Base-by-base conservation (phyloP, 2,113 vertebrate species). In the Loxodonta africana region DNA sequence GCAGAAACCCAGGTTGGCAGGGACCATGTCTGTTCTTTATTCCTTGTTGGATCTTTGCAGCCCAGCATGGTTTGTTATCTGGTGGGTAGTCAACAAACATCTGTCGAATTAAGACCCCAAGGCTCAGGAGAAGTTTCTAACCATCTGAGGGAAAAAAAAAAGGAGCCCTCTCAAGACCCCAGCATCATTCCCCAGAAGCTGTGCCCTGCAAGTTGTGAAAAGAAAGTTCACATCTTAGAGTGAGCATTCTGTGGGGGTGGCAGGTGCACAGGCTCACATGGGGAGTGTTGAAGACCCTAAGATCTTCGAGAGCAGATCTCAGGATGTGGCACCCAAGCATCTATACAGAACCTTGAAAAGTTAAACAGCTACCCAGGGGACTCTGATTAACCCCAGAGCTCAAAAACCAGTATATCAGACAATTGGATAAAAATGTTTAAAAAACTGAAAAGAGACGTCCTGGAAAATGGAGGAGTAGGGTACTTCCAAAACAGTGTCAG, bases 211-310 rank as follows among this genome's bases (percentile, higher is more conserved):
- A 41, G 15, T 28, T 48, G 8, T 1, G 8, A 25, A 9, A 41
- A n/a, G 53, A n/a, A 57, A 65, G 25, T 57, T 20, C 20, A 41
- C 14, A 57, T 37, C 41, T 73, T 41, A 9, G 1, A 11, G n/a
- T 25, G 20, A n/a, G 88, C 12, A 5, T n/a, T 15, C 57, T 48
- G 20, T 44, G 33, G 41, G 30, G 12, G 2, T 0, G 0, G 14
- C 28, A n/a, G 33, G 69, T n/a, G 33, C 26, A 33, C 33, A 20
- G 69, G 20, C 17, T 18, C 12, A 6, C 33, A 8, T 10, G 17
- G 1, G 15, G 14, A 6, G 15, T n/a, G 15, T 37, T n/a, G 60
- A 23, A n/a, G 5, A 71, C 30, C 69, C 33, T 17, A 5, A 37
- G 69, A 18, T 11, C 69, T 20, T 28, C 5, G 6, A 15, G 33